Conservation (phyloP, 2,888 invertebrate species). For the Maniola hyperantus region DNA sequence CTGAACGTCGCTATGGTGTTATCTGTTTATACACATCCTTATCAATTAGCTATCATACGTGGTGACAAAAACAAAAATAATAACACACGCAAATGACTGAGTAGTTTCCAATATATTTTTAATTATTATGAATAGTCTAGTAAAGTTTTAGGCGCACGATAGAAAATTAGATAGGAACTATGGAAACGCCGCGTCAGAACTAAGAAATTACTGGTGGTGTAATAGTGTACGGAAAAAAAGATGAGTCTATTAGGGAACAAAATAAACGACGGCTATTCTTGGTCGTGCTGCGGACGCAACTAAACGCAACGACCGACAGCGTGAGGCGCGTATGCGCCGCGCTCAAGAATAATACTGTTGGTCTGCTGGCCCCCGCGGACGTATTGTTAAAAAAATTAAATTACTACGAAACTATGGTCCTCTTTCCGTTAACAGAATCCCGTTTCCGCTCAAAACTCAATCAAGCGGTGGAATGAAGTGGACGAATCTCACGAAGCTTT, state of each 20-base stretch:
- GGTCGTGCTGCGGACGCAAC: conserved; percentile 74
- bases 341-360: conserved; percentile 62
- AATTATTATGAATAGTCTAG: not conserved
- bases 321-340: conserved; percentile 72
- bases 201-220: not conserved
- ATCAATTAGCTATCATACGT: conserved; percentile 35
- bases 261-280: conserved; percentile 68
- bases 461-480: conserved; percentile 64
- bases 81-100: conserved; percentile 7
- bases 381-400: conserved; percentile 55
- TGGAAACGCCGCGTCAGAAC: not conserved
- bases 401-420: conserved; percentile 60
- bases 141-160: not conserved
- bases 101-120: not conserved
- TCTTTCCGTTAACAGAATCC: conserved; percentile 68
- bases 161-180: not conserved
- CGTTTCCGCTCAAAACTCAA: conserved; percentile 69
- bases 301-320: conserved; percentile 56
- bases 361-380: conserved; percentile 55
- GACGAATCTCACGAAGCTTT: conserved; percentile 56
- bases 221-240: conserved; percentile 7
- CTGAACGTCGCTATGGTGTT: conserved; percentile 38
- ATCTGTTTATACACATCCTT: conserved; percentile 39
- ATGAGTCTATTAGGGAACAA: conserved; percentile 16
- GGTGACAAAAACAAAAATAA: conserved; percentile 17